Percentiles rank a stretch among this genome's conserved stretches.
Conservation (phyloP, 2,888 invertebrate species). For the Halocaridina rubra region DNA sequence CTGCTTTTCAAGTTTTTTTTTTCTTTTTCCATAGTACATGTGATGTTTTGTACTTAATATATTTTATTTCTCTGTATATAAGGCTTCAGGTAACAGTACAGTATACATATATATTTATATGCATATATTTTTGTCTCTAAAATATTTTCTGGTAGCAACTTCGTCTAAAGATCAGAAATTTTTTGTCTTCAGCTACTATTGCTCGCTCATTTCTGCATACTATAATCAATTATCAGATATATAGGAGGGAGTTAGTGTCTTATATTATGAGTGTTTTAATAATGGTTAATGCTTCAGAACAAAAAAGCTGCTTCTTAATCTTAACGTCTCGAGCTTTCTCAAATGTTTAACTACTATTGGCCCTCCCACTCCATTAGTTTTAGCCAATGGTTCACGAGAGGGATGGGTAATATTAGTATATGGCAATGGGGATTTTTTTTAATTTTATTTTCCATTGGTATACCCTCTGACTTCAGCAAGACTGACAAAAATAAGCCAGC, state of each 20-base stretch:
- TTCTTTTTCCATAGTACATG: too few species aligned
- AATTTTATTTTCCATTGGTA: neutral
- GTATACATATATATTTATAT: neutral
- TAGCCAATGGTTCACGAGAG: constrained; percentile 28
- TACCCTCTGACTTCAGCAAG: constrained; percentile 45
- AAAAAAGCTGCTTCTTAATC: too few species aligned
- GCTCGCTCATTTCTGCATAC: too few species aligned
- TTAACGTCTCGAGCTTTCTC: too few species aligned
- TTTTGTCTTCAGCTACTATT: too few species aligned
- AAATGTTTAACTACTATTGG: neutral
- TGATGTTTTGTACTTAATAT: constrained; percentile 28
- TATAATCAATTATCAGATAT: too few species aligned
- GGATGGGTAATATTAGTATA: constrained; percentile 34
- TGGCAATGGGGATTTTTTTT: neutral
- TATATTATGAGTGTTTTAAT: too few species aligned
- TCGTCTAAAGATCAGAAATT: too few species aligned
- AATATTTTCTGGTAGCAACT: too few species aligned
- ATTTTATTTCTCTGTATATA: constrained; percentile 10
- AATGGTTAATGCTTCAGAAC: too few species aligned
- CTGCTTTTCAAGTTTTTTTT: constrained; percentile 18
- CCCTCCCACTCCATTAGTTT: constrained; percentile 48
- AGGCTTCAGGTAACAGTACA: too few species aligned
- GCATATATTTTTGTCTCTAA: constrained; percentile 14
- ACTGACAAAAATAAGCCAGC: constrained; percentile 51
- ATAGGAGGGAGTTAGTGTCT: too few species aligned